Evolutionary conservation across 2,888 invertebrate genomes (phyloP).

Genomic region (Ichneumoninae sp.): DNA sequence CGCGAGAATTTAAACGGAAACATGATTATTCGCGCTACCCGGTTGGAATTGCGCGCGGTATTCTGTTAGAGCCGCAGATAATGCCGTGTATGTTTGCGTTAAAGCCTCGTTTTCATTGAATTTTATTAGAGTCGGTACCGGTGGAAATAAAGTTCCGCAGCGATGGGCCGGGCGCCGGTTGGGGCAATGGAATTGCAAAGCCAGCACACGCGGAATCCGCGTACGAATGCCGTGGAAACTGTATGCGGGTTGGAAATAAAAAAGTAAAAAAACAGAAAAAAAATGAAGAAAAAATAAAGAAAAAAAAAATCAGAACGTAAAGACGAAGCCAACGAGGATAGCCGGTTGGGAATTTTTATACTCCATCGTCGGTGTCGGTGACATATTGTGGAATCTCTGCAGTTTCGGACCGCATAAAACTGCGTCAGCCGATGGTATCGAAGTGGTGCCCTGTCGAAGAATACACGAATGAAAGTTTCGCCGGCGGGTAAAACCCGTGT

Average conservation of each 20-base stretch:
- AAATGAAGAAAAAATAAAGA: background rate
- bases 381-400: constrained; percentile 8
- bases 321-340: constrained; percentile 2
- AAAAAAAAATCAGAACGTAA: background rate
- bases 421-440: constrained; percentile 1
- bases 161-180: background rate
- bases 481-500: constrained; percentile 3
- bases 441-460: constrained; percentile 8
- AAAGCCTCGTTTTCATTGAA: constrained; percentile 24
- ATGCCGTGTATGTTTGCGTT: constrained; percentile 10
- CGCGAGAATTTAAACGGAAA: background rate
- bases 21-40: constrained; percentile 1
- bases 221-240: background rate
- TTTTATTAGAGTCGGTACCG: constrained; percentile 20
- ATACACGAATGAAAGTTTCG: constrained; percentile 34
- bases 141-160: constrained; percentile 2
- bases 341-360: constrained; percentile 10
- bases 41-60: background rate
- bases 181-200: constrained; percentile 8
- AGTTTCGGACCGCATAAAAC: background rate
- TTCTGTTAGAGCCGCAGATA: constrained; percentile 8
- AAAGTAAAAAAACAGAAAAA: background rate
- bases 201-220: background rate
- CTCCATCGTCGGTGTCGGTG: background rate
- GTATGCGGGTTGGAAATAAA: background rate